phyloP scores from a whole-genome alignment of 2,113 vertebrate genomes.

The Geococcyx californianus region DNA sequence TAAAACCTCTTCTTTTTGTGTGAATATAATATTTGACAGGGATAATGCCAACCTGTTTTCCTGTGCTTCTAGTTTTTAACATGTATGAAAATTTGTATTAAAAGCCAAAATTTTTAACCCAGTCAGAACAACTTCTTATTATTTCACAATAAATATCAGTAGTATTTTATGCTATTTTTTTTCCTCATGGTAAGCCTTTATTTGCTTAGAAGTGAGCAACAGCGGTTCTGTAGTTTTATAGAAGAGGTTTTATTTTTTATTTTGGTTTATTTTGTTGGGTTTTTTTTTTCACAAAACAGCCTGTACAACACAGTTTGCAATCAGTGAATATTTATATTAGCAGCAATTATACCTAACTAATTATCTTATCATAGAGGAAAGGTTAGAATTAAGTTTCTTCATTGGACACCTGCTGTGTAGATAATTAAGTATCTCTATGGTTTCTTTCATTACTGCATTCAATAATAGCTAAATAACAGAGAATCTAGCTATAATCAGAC shows the following conservation, averaged over 20 bases:
- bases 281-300: slow-evolving; percentile 12
- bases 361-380: slow-evolving; percentile 82
- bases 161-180: background rate
- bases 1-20: background rate
- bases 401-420: slow-evolving; percentile 77
- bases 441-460: slow-evolving; percentile 79
- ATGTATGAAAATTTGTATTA: background rate
- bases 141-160: slow-evolving; percentile 25
- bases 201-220: slow-evolving; percentile 65
- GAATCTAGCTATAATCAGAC: slow-evolving; percentile 74
- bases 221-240: slow-evolving; percentile 23
- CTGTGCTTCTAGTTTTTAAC: background rate
- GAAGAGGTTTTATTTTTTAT: background rate
- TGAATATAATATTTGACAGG: background rate
- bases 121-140: background rate
- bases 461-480: slow-evolving; percentile 80
- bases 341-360: slow-evolving; percentile 76
- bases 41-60: background rate
- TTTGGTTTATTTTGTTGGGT: background rate
- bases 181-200: slow-evolving; percentile 11
- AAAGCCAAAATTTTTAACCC: slow-evolving; percentile 3
- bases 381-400: slow-evolving; percentile 78
- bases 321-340: slow-evolving; percentile 81
- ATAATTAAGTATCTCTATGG: slow-evolving; percentile 82
- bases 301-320: slow-evolving; percentile 73